A percentile compares a stretch with the other conserved stretches of the same genome.
Conservation (phyloP, 2,797 vertebrate species). For the Phataginus tricuspis region DNA sequence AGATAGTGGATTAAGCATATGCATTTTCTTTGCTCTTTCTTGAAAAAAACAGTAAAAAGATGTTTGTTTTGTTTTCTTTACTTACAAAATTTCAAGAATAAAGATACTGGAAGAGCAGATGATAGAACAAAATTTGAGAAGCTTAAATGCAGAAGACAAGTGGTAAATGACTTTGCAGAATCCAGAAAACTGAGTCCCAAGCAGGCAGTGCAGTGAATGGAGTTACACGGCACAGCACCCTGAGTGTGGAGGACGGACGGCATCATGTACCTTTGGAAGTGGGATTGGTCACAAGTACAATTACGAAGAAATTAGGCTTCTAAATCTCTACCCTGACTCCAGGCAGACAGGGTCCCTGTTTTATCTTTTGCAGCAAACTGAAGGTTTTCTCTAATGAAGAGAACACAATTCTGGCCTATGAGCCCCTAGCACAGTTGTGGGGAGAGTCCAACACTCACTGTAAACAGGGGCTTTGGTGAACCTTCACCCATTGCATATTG, state of each 20-base stretch:
- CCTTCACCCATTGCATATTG: neutral
- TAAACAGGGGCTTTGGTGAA: neutral
- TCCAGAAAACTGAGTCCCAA: neutral
- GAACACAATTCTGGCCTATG: neutral
- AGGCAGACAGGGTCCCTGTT: fast-evolving
- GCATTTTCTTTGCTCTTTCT: neutral
- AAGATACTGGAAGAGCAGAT: neutral
- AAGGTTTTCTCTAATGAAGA: neutral
- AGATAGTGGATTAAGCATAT: neutral
- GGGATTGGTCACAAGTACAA: neutral
- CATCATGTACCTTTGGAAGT: fast-evolving
- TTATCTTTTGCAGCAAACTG: neutral
- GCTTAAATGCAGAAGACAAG: neutral
- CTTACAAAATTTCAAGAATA: neutral
- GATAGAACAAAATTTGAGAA: neutral
- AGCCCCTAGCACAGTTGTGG: neutral
- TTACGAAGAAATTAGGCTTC: neutral
- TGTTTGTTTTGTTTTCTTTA: neutral
- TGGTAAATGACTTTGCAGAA: neutral
- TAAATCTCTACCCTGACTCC: neutral
- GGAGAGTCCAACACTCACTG: neutral
- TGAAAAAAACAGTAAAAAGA: neutral
- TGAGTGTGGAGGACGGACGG: neutral
- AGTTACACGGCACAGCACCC: neutral
- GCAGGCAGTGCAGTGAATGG: neutral